Base-by-base conservation (phyloP, 2,797 vertebrate genomes). In the Notolabrus celidotus region DNA sequence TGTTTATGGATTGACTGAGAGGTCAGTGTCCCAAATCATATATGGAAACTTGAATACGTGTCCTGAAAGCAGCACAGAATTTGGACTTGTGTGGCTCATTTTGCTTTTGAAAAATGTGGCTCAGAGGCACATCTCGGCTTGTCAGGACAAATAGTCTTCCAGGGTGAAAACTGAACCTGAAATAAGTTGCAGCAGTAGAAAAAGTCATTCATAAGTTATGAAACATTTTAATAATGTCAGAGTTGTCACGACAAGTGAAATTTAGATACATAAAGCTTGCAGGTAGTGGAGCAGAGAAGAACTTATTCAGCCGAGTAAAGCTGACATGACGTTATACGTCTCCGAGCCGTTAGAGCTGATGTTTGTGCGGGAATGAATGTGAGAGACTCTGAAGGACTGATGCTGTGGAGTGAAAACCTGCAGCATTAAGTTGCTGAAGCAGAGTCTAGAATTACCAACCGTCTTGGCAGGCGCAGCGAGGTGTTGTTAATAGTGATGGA, bases 381-480 rank as follows among this genome's bases (percentile, higher is more conserved):
- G 10, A 36, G 9, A 27, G 25, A 20, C 11, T 14, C 14, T 43
- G 22, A 65, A 25, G 63, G 22, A 17, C 16, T 42, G 39, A 38
- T 7, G 8, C 43, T 8, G 29, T 4, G 3, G n/a, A 43, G 0
- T 29, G 7, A 64, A 58, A 71, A 52, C 15, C n/a, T 43, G 7
- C n/a, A 20, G 33, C 10, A 39, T 15, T 38, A 43, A 68, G 34
- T 11, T 51, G 50, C 23, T 23, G 9, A 39, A 8, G n/a, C 39
- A n/a, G 12, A 46, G 51, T 27, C 29, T 41, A 42, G 20, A 42
- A 38, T 46, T 12, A 54, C 31, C 27, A 54, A 73, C 72, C 31
- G 7, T 62, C n/a, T 77, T 62, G 22, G 56, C 47, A 69, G 54
- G 22, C 64, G 49, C 46, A 55, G 31, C 3, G 42, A 65, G 34